Evolutionary conservation across 1,140 invertebrate species (phyloP).

Genomic region (Ylistrum balloti): DNA sequence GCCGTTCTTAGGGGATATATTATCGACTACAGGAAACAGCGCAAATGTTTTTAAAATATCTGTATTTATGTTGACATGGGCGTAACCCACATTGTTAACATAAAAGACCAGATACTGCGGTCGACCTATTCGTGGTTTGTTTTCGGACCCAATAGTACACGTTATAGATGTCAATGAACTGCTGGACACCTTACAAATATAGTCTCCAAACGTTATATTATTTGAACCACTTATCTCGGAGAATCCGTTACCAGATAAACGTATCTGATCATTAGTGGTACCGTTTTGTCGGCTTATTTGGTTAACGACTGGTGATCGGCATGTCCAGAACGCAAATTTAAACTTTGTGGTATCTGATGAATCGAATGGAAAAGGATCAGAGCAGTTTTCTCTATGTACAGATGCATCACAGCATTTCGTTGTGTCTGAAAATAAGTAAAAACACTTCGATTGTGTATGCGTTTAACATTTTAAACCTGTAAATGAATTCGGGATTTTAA

Average conservation of each 20-base stretch:
- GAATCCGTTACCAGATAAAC: conserved; percentile 69
- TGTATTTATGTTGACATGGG: conserved; percentile 59
- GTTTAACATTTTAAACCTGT: no score
- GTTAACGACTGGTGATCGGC: conserved; percentile 67
- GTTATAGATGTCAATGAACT: conserved; percentile 44
- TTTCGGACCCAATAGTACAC: conserved; percentile 58
- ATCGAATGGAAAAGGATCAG: conserved; percentile 42
- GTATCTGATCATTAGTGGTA: conserved; percentile 63
- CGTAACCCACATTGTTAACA: conserved; percentile 70
- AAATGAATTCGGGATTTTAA: no score
- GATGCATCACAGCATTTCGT: conserved; percentile 52
- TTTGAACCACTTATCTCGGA: conserved; percentile 66
- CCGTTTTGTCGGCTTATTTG: conserved; percentile 61
- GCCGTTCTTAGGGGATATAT: conserved; percentile 61
- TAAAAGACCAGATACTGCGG: conserved; percentile 61
- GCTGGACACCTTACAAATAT: conserved; percentile 43
- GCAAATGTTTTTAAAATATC: conserved; percentile 56
- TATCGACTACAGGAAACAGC: conserved; percentile 63
- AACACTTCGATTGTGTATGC: no score
- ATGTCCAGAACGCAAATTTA: conserved; percentile 66
- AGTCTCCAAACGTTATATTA: conserved; percentile 65
- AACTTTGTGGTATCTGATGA: conserved; percentile 54
- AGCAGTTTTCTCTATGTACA: conserved; percentile 48
- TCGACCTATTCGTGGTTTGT: conserved; percentile 59
- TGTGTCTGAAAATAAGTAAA: neutral